Evolutionary conservation across 2,113 vertebrate genomes (phyloP).

Genomic region (Eonycteris spelaea): DNA sequence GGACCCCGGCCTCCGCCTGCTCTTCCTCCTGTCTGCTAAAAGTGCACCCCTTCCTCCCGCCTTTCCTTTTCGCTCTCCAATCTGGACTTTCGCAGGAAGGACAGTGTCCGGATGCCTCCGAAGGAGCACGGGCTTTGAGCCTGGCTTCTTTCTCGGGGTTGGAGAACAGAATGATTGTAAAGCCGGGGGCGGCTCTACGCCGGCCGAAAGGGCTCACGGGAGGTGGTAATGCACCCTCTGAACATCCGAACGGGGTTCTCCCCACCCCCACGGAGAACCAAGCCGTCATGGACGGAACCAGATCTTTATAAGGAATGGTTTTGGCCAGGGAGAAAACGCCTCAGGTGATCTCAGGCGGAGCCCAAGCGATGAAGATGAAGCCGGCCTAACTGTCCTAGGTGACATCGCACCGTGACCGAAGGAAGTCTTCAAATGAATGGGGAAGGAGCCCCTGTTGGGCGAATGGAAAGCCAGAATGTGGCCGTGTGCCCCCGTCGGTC

Average conservation of each 20-base stretch:
- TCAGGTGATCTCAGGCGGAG: not conserved
- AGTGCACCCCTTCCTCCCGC: too few relatives aligned
- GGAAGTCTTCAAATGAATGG: not conserved
- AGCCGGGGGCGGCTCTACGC: not conserved
- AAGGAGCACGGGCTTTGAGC: not conserved
- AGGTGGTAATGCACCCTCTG: not conserved
- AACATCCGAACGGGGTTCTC: not conserved
- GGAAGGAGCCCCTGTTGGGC: not conserved
- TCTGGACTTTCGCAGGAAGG: not conserved
- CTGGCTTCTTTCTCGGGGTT: not conserved
- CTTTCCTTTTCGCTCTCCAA: too few relatives aligned
- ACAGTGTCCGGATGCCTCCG: not conserved
- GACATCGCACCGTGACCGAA: too few relatives aligned
- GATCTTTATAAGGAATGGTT: not conserved
- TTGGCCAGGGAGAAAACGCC: not conserved
- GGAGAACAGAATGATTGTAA: too few relatives aligned
- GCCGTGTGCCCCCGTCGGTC: not conserved
- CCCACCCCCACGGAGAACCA: not conserved
- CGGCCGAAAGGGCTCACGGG: not conserved
- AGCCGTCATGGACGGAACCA: not conserved
- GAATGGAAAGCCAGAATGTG: not conserved
- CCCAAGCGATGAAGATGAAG: not conserved
- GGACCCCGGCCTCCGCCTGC: accelerated
- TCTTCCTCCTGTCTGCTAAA: not conserved
- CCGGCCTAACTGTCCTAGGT: not conserved